phyloP scores from a whole-genome alignment of 2,888 invertebrate species.

The Pocota personata region DNA sequence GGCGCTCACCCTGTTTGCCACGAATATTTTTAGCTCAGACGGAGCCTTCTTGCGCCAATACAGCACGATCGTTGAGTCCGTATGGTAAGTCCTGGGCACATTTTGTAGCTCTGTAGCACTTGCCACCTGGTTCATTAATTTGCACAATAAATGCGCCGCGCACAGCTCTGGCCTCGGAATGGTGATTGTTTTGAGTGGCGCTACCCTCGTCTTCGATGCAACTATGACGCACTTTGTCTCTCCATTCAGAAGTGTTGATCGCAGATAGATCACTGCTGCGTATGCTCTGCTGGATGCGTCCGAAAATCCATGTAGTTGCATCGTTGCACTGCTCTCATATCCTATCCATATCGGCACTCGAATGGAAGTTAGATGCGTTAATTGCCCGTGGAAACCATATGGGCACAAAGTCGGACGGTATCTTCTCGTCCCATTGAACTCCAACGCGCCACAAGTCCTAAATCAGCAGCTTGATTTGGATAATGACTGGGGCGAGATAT shows the following conservation, averaged over 20 bases:
- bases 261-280: conserved; percentile 31
- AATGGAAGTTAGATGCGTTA: no score
- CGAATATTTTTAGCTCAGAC: conserved; percentile 23
- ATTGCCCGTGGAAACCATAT: no score
- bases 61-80: conserved; percentile 38
- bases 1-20: conserved; percentile 19
- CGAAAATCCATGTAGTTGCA: conserved; percentile 55
- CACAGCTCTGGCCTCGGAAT: conserved; percentile 54
- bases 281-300: conserved; percentile 58
- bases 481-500: conserved; percentile 23
- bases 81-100: conserved; percentile 3
- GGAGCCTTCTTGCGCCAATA: conserved; percentile 35
- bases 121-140: background rate
- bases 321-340: no score
- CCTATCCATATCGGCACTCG: no score
- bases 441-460: conserved; percentile 20
- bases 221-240: background rate
- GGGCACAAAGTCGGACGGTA: background rate
- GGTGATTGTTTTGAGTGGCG: conserved; percentile 51
- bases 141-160: no score
- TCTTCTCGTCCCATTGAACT: background rate
- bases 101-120: background rate
- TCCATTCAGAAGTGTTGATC: background rate
- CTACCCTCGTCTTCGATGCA: conserved; percentile 38
- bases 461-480: conserved; percentile 4